These are phyloP conservation scores for Eptesicus fuscus DNA, from an alignment of 2,113 vertebrate species.

Conservation along the genomic window DNA sequence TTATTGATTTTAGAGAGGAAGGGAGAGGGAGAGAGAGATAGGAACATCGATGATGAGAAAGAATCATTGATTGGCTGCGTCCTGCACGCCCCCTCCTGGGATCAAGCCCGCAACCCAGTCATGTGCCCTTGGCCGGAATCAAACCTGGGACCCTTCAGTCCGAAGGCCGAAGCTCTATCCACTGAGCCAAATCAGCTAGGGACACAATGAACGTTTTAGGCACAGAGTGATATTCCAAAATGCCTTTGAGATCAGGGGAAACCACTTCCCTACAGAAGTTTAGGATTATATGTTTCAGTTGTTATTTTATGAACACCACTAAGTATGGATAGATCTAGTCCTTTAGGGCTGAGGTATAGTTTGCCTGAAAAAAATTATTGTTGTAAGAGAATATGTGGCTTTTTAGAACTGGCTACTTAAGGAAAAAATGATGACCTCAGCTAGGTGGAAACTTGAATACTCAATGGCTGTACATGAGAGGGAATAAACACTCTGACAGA, in stretches of 20 bases:
- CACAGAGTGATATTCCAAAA: neutral
- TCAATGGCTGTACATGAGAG: neutral
- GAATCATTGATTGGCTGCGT: too few species aligned
- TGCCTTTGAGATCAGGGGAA: constrained; percentile 9
- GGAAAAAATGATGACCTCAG: constrained; percentile 9
- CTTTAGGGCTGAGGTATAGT: neutral
- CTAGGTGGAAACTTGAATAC: neutral
- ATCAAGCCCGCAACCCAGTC: too few species aligned
- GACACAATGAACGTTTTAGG: neutral
- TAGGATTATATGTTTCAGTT: neutral
- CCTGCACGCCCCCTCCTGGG: too few species aligned
- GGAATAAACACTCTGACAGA: constrained; percentile 4
- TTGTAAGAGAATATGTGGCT: neutral
- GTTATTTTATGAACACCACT: neutral
- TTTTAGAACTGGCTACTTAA: constrained; percentile 10
- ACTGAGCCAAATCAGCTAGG: too few species aligned
- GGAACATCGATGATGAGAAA: too few species aligned
- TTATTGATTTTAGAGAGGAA: too few species aligned
- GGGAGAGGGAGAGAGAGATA: too few species aligned
- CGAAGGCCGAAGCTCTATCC: too few species aligned
- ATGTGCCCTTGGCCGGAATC: too few species aligned
- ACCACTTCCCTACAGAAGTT: neutral
- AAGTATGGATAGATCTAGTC: neutral
- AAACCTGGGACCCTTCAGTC: too few species aligned
- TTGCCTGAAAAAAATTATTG: neutral